Base-by-base conservation (phyloP, 2,797 vertebrate genomes). In the Pseudochirops cupreus region DNA sequence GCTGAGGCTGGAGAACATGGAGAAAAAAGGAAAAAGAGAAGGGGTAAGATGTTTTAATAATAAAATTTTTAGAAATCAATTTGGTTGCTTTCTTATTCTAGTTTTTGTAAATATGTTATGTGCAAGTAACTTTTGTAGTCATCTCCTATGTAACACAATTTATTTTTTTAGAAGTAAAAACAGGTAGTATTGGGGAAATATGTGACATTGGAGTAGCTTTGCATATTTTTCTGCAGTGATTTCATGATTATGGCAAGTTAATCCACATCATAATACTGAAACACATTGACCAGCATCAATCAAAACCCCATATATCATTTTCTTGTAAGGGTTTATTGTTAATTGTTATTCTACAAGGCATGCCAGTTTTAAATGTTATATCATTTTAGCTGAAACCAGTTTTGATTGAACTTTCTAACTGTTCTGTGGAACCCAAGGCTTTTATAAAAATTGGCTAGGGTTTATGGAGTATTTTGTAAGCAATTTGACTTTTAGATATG, bases 21-120 rank as follows among this genome's bases (percentile, higher is more conserved):
- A 97, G 99, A 99, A 98, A 99, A 99, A 97, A 99, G 98, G 97
- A 99, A 99, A 97, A 99, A 99, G 95, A 99, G 99, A 91, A 99
- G 99, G 98, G 99, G 99, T 99, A 98, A 98, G 98, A 95, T 96
- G 33, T 91, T 82, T 33, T 1, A 1, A 4, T 56, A 55, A 91
- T 87, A 67, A 94, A 2, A 57, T 28, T 50, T 54, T 18, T 57
- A 53, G 74, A 87, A 93, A 74, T 91, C 26, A 91, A 93, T 18
- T 62, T 58, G 39, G 52, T 96, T 91, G 67, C 90, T 92, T 3
- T 33, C 33, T 92, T 21, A 39, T 28, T 26, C 54, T 67, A 29
- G 26, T 90, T 62, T 91, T 94, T 31, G 14, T 26, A 24, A 55
- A 26, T 53, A 39, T 28, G 21, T 91, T 46, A 39, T 67, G 57